Evolutionary conservation across 2,113 vertebrate genomes (phyloP), one percentile per base, ranked within the genome.

Genomic region (Nanorana parkeri): DNA sequence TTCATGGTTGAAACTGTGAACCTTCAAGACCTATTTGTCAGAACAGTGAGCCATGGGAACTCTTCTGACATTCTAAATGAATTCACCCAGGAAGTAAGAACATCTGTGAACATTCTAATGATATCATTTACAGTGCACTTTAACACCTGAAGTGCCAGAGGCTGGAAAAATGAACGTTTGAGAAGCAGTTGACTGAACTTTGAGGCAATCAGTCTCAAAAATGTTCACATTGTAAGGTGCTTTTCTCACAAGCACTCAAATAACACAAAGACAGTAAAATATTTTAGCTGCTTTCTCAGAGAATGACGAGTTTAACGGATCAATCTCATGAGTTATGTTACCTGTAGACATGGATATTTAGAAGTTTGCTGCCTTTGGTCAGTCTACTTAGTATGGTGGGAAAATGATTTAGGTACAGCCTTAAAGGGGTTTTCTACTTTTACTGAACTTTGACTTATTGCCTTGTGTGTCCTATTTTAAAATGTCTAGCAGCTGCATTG

Each of bases 91-190:
- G 69, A 81, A 74, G 71, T 64, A 32, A 64, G 47, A 26, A 41
- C 51, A 36, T 20, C 32, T 13, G 32, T 41, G 29, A 64, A 72
- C 47, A 72, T 32, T 78, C 56, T 81, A 64, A 63, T 81, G 61
- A 73, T 81, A 81, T 81, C 47, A 65, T 72, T 81, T 81, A 64
- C 68, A 66, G 17, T 63, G 68, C 29, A 47, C 78, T 68, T 60
- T 80, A 69, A 64, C 78, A 80, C 78, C 78, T 80, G 41, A 81
- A 65, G 19, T 55, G 68, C 68, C 60, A 65, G 79, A 64, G 79
- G 79, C 68, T n/a, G 24, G 20, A 67, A 28, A 67, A 68, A 32
- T 67, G 41, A 68, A 78, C 21, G 41, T 64, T 51, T 68, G 51
- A 55, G 64, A 54, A 51, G 24, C 20, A 78, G 60, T 32, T 56